Evolutionary conservation across 2,888 invertebrate species (phyloP), one percentile per base, ranked within the genome.

Genomic region (Meandrusa payeni): DNA sequence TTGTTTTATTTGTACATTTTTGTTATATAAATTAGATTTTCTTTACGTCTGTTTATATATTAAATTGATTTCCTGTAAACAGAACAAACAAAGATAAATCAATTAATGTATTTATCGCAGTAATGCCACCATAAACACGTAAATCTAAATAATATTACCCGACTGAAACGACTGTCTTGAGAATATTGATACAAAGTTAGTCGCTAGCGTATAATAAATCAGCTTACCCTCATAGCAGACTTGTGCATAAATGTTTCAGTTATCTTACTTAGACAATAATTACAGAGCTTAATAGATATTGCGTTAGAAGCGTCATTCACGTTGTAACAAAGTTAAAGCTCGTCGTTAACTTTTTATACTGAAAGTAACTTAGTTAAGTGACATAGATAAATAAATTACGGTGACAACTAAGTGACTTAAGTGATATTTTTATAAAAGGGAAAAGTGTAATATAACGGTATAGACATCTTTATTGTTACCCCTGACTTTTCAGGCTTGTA

Each of bases 121-220:
- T 78, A 74, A 76, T 70, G 70, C 73, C 74, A 72, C 75, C 76
- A 76, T 74, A 75, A 79, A 77, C 75, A 77, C 75, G 72, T 67
- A 64, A 69, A 72, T 67, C 70, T 75, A 72, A 79, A 75, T 76
- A 79, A 74, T 69, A 69, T 68, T 74, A 74, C 65, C 62, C 59
- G 64, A 73, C 73, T 75, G 76, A 72, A 79, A 76, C 76, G 64
- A 74, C 76, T 73, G 71, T 69, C 67, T 60, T 53, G 54, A 57
- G 74, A 72, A 70, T 79, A 77, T 76, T 73, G 70, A 71, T 70
- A 71, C 68, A 65, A 57, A 41, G 46, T 50, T 26, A 7, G 24
- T 13, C 19, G 41, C 41, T 2, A 24, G 54, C 48, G 50, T 51
- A 58, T 57, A 57, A 60, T 59, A 64, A 52, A 48, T 41, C 41